A percentile compares a stretch with the other conserved stretches of the same genome.
phyloP scores from a whole-genome alignment of 2,797 vertebrate genomes.

The Brachymystax lenok region DNA sequence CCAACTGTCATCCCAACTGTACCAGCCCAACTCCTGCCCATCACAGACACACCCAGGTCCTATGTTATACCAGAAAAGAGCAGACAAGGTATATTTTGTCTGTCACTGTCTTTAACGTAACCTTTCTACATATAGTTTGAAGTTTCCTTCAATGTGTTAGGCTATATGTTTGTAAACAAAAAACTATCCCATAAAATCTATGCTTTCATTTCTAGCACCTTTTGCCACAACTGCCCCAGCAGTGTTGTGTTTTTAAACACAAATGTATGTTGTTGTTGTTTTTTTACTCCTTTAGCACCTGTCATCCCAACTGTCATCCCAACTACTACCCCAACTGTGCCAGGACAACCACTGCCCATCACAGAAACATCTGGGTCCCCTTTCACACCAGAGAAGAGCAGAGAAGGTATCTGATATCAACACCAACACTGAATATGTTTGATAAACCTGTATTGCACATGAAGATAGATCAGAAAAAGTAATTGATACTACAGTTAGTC shows the following conservation, averaged over 20 bases:
- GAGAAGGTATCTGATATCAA: not conserved
- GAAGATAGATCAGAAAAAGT: not conserved
- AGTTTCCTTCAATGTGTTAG: not conserved
- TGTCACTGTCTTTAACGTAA: not conserved
- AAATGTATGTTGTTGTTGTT: no score
- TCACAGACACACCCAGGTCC: not conserved
- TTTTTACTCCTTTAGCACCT: no score
- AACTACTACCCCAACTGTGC: not conserved
- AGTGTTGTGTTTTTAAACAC: no score
- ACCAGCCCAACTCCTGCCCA: not conserved
- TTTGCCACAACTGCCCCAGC: not conserved
- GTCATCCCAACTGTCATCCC: not conserved
- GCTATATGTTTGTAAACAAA: not conserved
- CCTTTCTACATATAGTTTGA: not conserved
- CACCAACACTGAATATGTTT: not conserved
- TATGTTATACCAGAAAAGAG: not conserved
- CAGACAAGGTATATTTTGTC: not conserved
- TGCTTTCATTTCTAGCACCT: not conserved
- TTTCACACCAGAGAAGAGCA: no score
- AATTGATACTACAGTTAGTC: not conserved
- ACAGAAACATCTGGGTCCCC: not conserved
- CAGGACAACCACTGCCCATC: not conserved
- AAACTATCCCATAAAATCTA: not conserved
- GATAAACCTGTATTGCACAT: not conserved
- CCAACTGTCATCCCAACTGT: not conserved